Evolutionary conservation across 2,113 vertebrate species (phyloP).

Genomic region (Petrocephalus microphthalmus): DNA sequence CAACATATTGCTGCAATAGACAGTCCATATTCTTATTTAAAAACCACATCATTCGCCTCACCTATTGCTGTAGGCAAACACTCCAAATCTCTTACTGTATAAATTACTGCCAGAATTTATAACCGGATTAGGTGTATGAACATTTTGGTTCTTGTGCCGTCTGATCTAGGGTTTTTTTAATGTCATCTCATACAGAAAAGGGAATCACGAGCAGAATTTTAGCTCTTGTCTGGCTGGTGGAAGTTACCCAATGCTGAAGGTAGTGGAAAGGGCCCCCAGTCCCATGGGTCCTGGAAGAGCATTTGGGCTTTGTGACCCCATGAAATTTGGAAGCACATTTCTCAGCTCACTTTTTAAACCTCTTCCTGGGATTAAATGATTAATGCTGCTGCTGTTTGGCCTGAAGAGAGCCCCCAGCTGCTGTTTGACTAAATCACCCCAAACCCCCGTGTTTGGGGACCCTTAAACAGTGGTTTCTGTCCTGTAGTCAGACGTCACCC

Average conservation of each 20-base stretch:
- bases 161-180: not conserved
- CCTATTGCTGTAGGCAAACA: not conserved
- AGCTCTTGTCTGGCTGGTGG: not conserved
- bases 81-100: not conserved
- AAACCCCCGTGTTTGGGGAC: not conserved
- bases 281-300: not conserved
- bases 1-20: not conserved
- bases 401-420: not conserved
- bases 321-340: not conserved
- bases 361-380: not conserved
- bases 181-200: not conserved
- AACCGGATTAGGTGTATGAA: not conserved
- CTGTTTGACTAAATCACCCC: not conserved
- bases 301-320: not conserved
- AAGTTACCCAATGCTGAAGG: not conserved
- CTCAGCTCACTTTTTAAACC: not conserved
- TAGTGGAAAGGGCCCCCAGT: not conserved
- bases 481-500: not conserved
- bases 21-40: not conserved
- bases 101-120: not conserved
- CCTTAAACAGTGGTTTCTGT: not conserved
- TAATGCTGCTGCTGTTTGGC: not conserved
- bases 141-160: not conserved
- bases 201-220: not conserved
- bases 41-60: not conserved